Conservation (phyloP, 2,888 invertebrate species). For the Synanthedon andrenaeformis region DNA sequence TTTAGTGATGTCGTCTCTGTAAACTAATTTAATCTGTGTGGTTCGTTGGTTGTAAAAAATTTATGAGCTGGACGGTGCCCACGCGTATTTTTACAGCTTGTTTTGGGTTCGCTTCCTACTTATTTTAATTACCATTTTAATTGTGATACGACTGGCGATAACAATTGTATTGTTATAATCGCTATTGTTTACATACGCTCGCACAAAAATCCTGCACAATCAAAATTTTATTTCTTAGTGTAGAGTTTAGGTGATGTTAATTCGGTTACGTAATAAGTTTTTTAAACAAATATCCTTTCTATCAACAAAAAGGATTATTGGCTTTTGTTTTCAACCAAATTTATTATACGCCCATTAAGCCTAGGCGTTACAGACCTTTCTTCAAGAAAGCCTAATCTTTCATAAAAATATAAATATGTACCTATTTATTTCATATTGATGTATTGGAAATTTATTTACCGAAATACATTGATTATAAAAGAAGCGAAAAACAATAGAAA, state of each 20-base stretch:
- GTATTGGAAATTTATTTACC: too few relatives aligned
- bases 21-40: constrained; percentile 4
- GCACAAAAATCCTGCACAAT: constrained; percentile 17
- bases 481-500: too few relatives aligned
- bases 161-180: constrained; percentile 33
- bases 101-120: constrained; percentile 34
- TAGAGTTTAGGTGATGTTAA: not conserved
- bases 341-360: too few relatives aligned
- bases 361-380: too few relatives aligned
- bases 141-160: constrained; percentile 43
- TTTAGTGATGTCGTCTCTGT: not conserved
- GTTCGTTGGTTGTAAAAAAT: constrained; percentile 43
- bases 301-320: too few relatives aligned
- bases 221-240: not conserved
- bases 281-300: too few relatives aligned
- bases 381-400: too few relatives aligned
- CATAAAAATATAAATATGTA: too few relatives aligned
- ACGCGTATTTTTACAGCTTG: constrained; percentile 32
- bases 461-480: too few relatives aligned
- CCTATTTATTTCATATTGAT: too few relatives aligned
- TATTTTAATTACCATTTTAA: constrained; percentile 61
- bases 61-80: constrained; percentile 36
- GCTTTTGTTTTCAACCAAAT: too few relatives aligned
- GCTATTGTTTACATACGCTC: constrained; percentile 44
- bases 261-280: too few relatives aligned